Evolutionary conservation across 2,113 vertebrate genomes (phyloP).

Genomic region (Apteryx owenii): DNA sequence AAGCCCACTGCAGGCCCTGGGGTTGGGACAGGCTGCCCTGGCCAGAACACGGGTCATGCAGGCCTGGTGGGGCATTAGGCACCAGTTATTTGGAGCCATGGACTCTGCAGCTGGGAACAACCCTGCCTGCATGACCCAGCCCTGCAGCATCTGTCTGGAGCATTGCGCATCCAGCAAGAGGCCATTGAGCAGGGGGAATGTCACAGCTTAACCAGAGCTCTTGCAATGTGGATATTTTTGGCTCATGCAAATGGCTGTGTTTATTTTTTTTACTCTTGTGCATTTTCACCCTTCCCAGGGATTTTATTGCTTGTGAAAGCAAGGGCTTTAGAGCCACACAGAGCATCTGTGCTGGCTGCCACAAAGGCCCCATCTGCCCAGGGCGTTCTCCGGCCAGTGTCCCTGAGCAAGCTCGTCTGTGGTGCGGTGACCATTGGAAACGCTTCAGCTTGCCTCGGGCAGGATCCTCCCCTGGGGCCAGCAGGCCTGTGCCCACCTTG

Average conservation of each 20-base stretch:
- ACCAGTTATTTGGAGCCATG: not conserved
- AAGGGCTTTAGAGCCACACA: not conserved
- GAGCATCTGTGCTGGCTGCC: not conserved
- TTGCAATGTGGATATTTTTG: not conserved
- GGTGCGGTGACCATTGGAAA: not conserved
- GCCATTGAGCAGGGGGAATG: not conserved
- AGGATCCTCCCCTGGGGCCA: not conserved
- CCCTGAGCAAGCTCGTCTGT: not conserved
- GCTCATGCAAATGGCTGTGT: not conserved
- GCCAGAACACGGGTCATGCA: no score
- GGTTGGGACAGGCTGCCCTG: no score
- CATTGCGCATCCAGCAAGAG: not conserved
- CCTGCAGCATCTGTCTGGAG: not conserved
- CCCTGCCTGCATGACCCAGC: not conserved
- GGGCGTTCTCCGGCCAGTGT: rapidly evolving
- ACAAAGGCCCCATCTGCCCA: not conserved
- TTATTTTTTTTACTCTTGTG: constrained; percentile 18
- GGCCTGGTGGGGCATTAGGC: no score
- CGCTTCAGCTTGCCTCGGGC: not conserved
- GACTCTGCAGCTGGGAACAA: not conserved
- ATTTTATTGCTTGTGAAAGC: not conserved
- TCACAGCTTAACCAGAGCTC: not conserved
- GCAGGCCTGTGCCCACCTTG: not conserved
- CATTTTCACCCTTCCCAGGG: not conserved
- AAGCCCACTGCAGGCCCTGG: no score